Base-by-base conservation (phyloP, 30 jellyfish, hydroid and myxozoan genomes). In the Aurelia aurita region DNA sequence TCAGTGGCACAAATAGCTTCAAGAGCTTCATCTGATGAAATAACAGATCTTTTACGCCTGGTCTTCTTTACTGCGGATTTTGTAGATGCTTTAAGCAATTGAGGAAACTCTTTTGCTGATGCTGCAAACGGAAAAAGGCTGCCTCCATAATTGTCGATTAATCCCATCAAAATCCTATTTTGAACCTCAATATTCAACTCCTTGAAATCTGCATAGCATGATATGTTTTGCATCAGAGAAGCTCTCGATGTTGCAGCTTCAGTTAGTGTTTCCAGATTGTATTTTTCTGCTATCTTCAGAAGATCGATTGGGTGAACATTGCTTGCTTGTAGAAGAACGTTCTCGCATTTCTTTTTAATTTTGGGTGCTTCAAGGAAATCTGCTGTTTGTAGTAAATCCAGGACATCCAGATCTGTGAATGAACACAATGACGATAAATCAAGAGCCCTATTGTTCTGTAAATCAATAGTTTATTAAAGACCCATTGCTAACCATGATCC, bases 281-380 rank as follows among this genome's bases (percentile, higher is more conserved):
- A 78, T 65, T 78, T 62, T 32, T n/a, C 22, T 12, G 80, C 80
- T 20, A 78, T 63, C 11, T 43, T 35, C 47, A 78, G 35, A 5
- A 78, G 77, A 39, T 78, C 89, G 51, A 78, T 23, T 57, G 89
- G 89, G 31, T 78, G 89, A 25, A 63, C 34, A 15, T 62, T 70
- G 1, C 28, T 29, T 14, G 57, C 27, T 16, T 13, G 21, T 13
- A 22, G 20, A 35, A 78, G 80, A n/a, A 60, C 34, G 7, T 16
- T 9, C 11, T 60, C 89, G 58, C 89, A 78, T 34, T 45, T 69
- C 51, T 15, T 29, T 2, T 28, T 29, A 5, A 78, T 45, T 43
- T 34, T 78, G 23, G 80, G 54, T 23, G 76, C 67, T 13, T 78
- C 89, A n/a, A 78, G 35, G 13, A 22, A 12, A 25, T 78, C 26